These are phyloP conservation scores for Megaptera novaeangliae DNA, from an alignment of 2,113 vertebrate genomes.

Conservation along the genomic window DNA sequence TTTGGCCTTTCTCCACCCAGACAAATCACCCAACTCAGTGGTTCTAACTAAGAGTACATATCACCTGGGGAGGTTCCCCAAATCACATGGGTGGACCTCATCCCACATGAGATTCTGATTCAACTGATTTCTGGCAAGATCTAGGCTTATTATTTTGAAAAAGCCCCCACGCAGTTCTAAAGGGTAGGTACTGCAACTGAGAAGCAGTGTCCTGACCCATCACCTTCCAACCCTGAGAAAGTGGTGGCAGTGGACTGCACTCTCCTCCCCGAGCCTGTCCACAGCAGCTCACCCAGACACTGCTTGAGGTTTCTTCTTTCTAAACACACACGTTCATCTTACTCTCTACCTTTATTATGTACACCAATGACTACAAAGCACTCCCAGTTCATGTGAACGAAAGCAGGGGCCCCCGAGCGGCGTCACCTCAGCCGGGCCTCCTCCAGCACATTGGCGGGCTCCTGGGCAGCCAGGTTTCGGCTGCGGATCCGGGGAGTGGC, in stretches of 20 bases:
- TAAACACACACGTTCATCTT: background rate
- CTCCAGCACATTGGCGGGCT: slow-evolving; percentile 86
- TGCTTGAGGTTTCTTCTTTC: background rate
- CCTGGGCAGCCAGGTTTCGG: slow-evolving; percentile 81
- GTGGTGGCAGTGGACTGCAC: background rate
- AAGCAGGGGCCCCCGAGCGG: background rate
- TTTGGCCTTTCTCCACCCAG: background rate
- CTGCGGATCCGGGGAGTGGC: slow-evolving; percentile 90
- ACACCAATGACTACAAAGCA: background rate
- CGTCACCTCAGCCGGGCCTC: slow-evolving; percentile 90
- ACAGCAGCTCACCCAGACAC: background rate
- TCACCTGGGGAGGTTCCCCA: background rate
- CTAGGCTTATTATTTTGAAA: background rate
- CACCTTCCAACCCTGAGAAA: background rate
- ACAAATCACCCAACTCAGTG: background rate
- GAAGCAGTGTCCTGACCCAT: background rate
- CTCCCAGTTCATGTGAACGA: background rate
- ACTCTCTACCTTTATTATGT: background rate
- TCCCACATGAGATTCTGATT: background rate
- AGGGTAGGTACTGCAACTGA: background rate
- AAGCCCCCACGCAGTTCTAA: background rate
- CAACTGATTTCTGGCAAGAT: background rate
- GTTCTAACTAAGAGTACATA: background rate
- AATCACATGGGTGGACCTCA: background rate
- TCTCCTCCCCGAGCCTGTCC: background rate